phyloP scores from a whole-genome alignment of 1,140 invertebrate species.

The Nasonia longicornis region DNA sequence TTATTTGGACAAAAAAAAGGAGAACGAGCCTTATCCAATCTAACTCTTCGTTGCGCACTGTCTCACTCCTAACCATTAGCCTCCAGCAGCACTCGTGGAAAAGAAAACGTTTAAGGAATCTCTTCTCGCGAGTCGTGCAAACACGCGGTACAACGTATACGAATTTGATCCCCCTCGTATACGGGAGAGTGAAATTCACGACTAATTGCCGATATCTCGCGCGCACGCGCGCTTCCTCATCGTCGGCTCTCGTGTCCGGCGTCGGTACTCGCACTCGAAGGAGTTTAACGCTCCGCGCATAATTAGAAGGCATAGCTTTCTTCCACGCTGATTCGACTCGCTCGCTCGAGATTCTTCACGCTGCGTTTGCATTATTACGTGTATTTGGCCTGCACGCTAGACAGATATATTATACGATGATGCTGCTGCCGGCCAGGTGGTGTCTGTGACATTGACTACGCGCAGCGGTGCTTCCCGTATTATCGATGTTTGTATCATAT shows the following conservation, averaged over 20 bases:
- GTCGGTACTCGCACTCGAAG: not conserved
- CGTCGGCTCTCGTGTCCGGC: no score
- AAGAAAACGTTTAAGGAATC: not conserved
- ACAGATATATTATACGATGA: no score
- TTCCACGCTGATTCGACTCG: not conserved
- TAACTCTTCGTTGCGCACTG: not conserved
- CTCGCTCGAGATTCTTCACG: no score
- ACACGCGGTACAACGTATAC: not conserved
- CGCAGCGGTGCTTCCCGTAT: no score
- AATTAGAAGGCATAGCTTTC: not conserved
- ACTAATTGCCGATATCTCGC: constrained; percentile 5
- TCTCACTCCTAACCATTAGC: no score
- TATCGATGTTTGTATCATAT: no score
- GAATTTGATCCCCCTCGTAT: not conserved
- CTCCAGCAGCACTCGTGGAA: not conserved
- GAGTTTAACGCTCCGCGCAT: not conserved
- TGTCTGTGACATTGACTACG: no score
- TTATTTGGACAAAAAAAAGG: no score
- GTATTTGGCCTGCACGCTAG: no score
- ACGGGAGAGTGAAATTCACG: constrained; percentile 20
- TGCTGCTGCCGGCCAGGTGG: no score
- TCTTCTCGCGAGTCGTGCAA: not conserved
- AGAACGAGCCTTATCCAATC: not conserved
- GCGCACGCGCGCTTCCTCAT: not conserved
- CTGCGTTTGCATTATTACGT: no score